These are phyloP conservation scores for Coptotermes formosanus DNA, from an alignment of 1,140 invertebrate genomes.

Conservation along the genomic window DNA sequence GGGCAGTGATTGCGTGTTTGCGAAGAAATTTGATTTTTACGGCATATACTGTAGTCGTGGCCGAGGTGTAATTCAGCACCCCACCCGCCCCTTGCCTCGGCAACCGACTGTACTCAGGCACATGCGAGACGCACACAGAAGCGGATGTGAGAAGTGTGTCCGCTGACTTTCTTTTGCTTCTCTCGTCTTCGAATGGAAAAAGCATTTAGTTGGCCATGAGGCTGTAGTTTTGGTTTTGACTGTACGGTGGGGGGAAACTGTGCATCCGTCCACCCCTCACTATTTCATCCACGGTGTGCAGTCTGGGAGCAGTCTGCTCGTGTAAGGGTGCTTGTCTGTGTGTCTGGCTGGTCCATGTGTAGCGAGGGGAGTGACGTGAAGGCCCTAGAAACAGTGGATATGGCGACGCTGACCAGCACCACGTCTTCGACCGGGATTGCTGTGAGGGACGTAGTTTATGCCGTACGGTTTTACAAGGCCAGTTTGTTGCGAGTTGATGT, in stretches of 20 bases:
- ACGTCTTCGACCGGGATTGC: too few species aligned
- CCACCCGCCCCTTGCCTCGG: neutral
- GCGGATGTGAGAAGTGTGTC: neutral
- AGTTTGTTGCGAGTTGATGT: too few species aligned
- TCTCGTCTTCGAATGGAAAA: neutral
- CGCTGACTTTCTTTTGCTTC: neutral
- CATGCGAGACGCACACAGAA: neutral
- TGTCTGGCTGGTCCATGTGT: neutral
- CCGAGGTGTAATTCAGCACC: neutral
- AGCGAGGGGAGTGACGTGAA: neutral
- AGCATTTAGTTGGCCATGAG: neutral
- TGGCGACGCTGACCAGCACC: too few species aligned
- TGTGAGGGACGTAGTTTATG: too few species aligned
- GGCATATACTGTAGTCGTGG: neutral
- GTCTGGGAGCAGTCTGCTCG: slow-evolving; percentile 10
- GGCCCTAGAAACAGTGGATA: too few species aligned
- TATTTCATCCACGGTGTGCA: neutral
- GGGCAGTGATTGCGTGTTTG: neutral
- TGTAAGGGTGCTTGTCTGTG: neutral
- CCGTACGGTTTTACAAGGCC: too few species aligned
- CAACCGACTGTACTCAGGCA: neutral
- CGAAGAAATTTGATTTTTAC: neutral
- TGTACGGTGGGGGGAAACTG: neutral
- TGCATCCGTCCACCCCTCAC: neutral
- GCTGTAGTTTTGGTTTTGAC: neutral